Evolutionary conservation across 2,888 invertebrate genomes (phyloP), one percentile per base, ranked within the genome.

Genomic region (Balanococcus diminutus): DNA sequence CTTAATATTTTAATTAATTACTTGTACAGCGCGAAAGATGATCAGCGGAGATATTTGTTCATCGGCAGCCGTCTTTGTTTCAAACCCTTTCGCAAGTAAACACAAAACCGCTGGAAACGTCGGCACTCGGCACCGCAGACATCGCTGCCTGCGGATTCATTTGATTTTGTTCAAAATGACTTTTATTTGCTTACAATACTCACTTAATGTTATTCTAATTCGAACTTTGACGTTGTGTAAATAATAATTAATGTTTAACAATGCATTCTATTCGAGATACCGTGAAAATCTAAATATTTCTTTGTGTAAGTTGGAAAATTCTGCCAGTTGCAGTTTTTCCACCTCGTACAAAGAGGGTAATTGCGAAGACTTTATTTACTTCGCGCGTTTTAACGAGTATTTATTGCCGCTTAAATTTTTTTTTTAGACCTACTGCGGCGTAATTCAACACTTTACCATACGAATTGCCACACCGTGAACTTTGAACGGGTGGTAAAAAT

Each of bases 101-200:
- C 75, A 79, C 32, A 79, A 79, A 79, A 79, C 36, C 75, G 75
- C 36, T 79, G 75, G 14, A 79, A 79, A 79, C 75, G 75, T 36
- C 75, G 32, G 75, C 75, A 36, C 31, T 36, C 75, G 32, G 75
- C 75, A 36, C 31, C 75, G 75, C 28, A 67, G 67, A 67, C 67
- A 67, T 67, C 67, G 67, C 75, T 36, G 84, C 46, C 25, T 22
- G 85, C 75, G 19, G 31, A 31, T 85, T 85, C 85, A 51, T 85
- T 85, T 32, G 75, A 46, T 75, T 85, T 85, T 51, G 75, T 75
- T 85, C 75, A 46, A 79, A 72, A 39, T 46, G 46, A 85, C 42
- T 85, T 85, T 75, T 85, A 85, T 85, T 85, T 85, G 85, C 79
- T 85, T 85, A 85, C 85, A 85, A 85, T 85, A 85, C 85, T 75